phyloP scores from a whole-genome alignment of 2,888 invertebrate genomes.

The Odontothrips loti region DNA sequence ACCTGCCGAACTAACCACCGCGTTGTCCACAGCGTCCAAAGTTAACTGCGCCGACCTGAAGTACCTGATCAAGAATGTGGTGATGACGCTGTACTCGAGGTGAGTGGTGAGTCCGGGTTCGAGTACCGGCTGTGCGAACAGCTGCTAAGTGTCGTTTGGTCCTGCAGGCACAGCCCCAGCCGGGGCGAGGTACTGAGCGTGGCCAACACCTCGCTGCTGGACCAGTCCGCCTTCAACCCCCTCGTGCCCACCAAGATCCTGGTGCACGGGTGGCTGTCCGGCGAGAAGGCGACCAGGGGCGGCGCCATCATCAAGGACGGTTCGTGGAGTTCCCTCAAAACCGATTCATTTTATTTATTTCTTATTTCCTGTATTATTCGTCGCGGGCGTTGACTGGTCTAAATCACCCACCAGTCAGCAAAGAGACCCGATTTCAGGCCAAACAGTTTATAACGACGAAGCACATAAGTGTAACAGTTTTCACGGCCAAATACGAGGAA shows the following conservation, averaged over 20 bases:
- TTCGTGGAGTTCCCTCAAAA: not conserved
- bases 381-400: too few species aligned
- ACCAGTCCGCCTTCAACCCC: conserved; percentile 29
- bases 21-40: not conserved
- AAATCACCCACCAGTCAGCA: too few species aligned
- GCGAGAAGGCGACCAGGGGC: not conserved
- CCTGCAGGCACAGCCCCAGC: not conserved
- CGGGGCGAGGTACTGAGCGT: too few species aligned
- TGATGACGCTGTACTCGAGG: not conserved
- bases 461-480: too few species aligned
- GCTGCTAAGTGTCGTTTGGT: too few species aligned
- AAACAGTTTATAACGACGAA: too few species aligned
- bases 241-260: conserved; percentile 35
- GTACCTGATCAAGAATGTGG: not conserved
- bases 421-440: too few species aligned
- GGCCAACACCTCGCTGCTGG: not conserved
- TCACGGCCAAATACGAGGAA: too few species aligned
- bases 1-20: too few species aligned
- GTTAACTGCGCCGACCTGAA: not conserved
- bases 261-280: conserved; percentile 34
- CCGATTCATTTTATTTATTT: too few species aligned
- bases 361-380: too few species aligned
- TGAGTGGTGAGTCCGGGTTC: not conserved
- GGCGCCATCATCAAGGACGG: not conserved
- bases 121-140: too few species aligned